Percentiles rank a stretch among this genome's conserved stretches.
phyloP scores from a whole-genome alignment of 2,888 invertebrate species.

The Hirtodrosophila cameraria region DNA sequence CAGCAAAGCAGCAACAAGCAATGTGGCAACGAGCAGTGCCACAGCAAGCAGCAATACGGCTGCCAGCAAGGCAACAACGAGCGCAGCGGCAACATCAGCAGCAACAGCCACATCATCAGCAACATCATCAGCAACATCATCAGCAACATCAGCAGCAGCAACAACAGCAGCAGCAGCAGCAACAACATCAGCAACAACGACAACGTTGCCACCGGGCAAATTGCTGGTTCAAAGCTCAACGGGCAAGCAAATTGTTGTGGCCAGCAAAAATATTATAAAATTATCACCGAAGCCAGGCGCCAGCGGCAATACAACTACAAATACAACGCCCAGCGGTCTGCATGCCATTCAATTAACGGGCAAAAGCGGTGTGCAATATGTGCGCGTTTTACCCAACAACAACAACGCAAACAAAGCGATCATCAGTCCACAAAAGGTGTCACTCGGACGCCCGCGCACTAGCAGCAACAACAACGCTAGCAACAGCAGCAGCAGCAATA shows the following conservation, averaged over 20 bases:
- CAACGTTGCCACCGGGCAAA: constrained; percentile 53
- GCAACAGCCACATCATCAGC: too few relatives aligned
- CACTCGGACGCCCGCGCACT: constrained; percentile 66
- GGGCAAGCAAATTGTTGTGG: constrained; percentile 81
- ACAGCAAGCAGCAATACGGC: too few relatives aligned
- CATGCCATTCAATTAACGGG: constrained; percentile 82
- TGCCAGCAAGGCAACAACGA: too few relatives aligned
- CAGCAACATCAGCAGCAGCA: constrained; percentile 9
- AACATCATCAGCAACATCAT: too few relatives aligned
- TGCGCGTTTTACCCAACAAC: constrained; percentile 86
- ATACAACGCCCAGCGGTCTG: constrained; percentile 47
- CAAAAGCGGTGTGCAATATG: constrained; percentile 86
- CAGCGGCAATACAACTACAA: neutral
- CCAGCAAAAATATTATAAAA: constrained; percentile 81
- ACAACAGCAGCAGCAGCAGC: neutral
- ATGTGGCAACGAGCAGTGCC: too few relatives aligned
- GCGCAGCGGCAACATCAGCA: too few relatives aligned
- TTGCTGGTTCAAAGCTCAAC: constrained; percentile 74
- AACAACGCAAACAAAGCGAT: constrained; percentile 41
- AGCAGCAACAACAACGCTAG: neutral
- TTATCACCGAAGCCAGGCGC: constrained; percentile 71
- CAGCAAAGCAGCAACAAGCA: constrained; percentile 1
- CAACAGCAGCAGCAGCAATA: constrained; percentile 10
- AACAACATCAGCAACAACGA: constrained; percentile 8
- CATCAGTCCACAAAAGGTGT: constrained; percentile 67